These are phyloP conservation scores for Tipula unca DNA, from an alignment of 2,888 invertebrate genomes.

Conservation along the genomic window DNA sequence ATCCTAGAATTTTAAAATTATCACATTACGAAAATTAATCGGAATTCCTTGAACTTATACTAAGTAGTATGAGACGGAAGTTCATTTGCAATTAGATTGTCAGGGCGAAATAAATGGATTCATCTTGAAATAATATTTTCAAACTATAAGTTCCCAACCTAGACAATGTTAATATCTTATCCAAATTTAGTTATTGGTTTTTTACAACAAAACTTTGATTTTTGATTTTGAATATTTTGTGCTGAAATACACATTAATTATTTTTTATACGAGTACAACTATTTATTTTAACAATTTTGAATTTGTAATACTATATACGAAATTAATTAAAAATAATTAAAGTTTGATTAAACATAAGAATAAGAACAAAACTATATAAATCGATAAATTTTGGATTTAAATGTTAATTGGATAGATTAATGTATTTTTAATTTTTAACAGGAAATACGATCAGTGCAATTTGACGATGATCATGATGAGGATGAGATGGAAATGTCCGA, in stretches of 20 bases:
- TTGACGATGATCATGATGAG: slow-evolving; percentile 45
- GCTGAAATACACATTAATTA: background rate
- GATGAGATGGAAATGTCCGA: slow-evolving; percentile 86
- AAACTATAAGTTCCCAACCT: background rate
- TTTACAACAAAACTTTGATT: background rate
- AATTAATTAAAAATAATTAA: background rate
- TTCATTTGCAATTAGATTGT: too few relatives aligned
- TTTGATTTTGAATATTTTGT: background rate
- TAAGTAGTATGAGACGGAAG: too few relatives aligned
- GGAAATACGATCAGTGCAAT: slow-evolving; percentile 41
- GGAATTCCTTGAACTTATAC: too few relatives aligned
- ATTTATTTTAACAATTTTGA: background rate
- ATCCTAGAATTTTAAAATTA: too few relatives aligned
- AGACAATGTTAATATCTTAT: background rate
- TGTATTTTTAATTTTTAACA: slow-evolving; percentile 24
- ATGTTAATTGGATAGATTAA: background rate
- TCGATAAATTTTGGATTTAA: background rate
- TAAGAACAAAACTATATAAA: background rate
- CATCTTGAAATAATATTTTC: background rate
- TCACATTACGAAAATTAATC: too few relatives aligned
- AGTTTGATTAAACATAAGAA: background rate
- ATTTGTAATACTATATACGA: background rate
- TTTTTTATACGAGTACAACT: background rate
- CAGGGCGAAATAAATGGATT: too few relatives aligned
- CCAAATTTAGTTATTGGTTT: background rate